A percentile compares a stretch with the other conserved stretches of the same genome.
Evolutionary conservation across 2,113 vertebrate species (phyloP).

Genomic region (Oncorhynchus nerka): DNA sequence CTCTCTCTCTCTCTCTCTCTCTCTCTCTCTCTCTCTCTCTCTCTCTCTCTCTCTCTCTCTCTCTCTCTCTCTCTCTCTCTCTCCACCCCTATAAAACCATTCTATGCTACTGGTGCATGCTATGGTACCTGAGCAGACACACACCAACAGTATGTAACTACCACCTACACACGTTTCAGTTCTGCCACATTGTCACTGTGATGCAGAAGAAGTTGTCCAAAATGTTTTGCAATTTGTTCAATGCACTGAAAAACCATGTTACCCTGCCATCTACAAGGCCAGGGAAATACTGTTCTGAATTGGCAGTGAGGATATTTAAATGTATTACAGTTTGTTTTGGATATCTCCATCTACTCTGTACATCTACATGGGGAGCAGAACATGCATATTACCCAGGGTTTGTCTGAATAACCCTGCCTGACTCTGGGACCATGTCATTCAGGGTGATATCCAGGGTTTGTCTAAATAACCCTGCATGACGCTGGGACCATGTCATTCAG

Average conservation of each 20-base stretch:
- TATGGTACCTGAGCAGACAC: conserved; percentile 63
- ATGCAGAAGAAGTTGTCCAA: conserved; percentile 64
- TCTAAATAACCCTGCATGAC: too few species aligned
- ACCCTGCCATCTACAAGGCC: conserved; percentile 47
- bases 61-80: too few species aligned
- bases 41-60: too few species aligned
- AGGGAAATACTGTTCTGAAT: conserved; percentile 22
- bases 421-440: background rate
- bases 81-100: conserved; percentile 36
- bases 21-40: background rate
- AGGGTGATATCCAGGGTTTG: background rate
- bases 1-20: too few species aligned
- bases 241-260: conserved; percentile 56
- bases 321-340: too few species aligned
- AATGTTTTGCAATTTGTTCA: conserved; percentile 53
- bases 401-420: too few species aligned
- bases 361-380: too few species aligned
- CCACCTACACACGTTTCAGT: conserved; percentile 50
- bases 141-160: conserved; percentile 56
- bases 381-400: too few species aligned
- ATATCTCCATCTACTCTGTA: too few species aligned
- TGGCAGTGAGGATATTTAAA: conserved; percentile 28
- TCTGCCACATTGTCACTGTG: conserved; percentile 54
- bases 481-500: too few species aligned
- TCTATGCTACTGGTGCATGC: conserved; percentile 50